Evolutionary conservation across 2,888 invertebrate genomes (phyloP).

Genomic region (Drosophila kanekoi): DNA sequence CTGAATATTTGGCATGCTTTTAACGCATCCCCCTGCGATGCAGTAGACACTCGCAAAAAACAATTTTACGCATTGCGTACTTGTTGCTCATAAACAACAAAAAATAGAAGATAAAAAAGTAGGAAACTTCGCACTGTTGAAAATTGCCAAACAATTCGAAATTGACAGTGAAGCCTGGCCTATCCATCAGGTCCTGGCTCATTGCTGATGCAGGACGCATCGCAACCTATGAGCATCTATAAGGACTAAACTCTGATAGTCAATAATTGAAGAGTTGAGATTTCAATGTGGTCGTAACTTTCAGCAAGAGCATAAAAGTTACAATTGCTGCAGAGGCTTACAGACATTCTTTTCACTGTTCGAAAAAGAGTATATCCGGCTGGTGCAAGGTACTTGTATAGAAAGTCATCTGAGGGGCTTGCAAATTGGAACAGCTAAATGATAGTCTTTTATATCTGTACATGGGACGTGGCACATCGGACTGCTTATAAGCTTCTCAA

Average conservation of each 20-base stretch:
- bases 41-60: constrained; percentile 10
- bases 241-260: constrained; percentile 27
- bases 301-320: constrained; percentile 25
- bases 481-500: too few species aligned
- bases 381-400: background rate
- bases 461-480: too few species aligned
- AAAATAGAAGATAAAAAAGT: background rate
- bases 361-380: background rate
- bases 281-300: constrained; percentile 42
- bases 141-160: constrained; percentile 19
- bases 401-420: too few species aligned
- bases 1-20: constrained; percentile 10
- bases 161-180: constrained; percentile 7
- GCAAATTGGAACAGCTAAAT: too few species aligned
- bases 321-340: constrained; percentile 39
- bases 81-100: constrained; percentile 51
- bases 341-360: background rate
- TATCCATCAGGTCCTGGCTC: constrained; percentile 14
- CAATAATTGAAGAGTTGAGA: constrained; percentile 56
- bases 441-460: too few species aligned
- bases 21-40: background rate
- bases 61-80: constrained; percentile 43
- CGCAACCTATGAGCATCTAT: background rate
- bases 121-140: background rate
- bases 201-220: constrained; percentile 31